phyloP scores from a whole-genome alignment of 1,140 invertebrate genomes.

The Pygmarrhopalites habei region DNA sequence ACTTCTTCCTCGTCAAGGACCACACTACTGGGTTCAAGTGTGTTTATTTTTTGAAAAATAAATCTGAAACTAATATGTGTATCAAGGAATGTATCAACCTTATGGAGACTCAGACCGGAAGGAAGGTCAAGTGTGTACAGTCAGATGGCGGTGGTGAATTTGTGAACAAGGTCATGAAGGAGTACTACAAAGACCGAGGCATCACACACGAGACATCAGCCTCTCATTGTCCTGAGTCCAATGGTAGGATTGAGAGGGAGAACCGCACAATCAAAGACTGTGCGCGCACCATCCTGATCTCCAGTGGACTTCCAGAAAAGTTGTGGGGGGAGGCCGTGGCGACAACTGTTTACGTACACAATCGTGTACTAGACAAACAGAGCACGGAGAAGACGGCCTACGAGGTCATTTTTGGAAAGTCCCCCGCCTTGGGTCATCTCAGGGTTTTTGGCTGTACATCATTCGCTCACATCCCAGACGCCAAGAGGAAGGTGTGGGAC shows the following conservation, averaged over 20 bases:
- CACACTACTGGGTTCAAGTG: slow-evolving; percentile 43
- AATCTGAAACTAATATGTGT: slow-evolving; percentile 42
- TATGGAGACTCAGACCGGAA: slow-evolving; percentile 20
- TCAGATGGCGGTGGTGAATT: slow-evolving; percentile 1
- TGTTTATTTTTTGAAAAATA: slow-evolving; percentile 45
- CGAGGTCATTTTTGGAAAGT: slow-evolving; percentile 40
- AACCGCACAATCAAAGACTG: neutral
- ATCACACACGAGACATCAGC: slow-evolving; percentile 38
- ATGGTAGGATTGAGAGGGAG: slow-evolving; percentile 40
- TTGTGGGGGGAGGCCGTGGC: slow-evolving; percentile 7
- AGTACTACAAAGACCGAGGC: neutral
- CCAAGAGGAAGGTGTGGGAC: slow-evolving; percentile 29
- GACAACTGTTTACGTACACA: slow-evolving; percentile 18
- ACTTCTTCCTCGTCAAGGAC: slow-evolving; percentile 45
- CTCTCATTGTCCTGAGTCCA: slow-evolving; percentile 48
- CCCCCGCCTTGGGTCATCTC: slow-evolving; percentile 40
- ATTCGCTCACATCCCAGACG: slow-evolving; percentile 22
- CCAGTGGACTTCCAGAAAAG: neutral
- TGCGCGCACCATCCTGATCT: neutral
- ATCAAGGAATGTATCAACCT: slow-evolving; percentile 42
- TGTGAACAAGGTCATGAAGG: neutral
- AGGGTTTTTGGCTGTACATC: slow-evolving; percentile 42
- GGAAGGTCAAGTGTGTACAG: slow-evolving; percentile 30
- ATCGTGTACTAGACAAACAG: slow-evolving; percentile 41
- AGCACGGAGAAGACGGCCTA: slow-evolving; percentile 36